Evolutionary conservation across 2,113 vertebrate genomes (phyloP), one percentile per base, ranked within the genome.

Genomic region (Orientallactaga bullata): DNA sequence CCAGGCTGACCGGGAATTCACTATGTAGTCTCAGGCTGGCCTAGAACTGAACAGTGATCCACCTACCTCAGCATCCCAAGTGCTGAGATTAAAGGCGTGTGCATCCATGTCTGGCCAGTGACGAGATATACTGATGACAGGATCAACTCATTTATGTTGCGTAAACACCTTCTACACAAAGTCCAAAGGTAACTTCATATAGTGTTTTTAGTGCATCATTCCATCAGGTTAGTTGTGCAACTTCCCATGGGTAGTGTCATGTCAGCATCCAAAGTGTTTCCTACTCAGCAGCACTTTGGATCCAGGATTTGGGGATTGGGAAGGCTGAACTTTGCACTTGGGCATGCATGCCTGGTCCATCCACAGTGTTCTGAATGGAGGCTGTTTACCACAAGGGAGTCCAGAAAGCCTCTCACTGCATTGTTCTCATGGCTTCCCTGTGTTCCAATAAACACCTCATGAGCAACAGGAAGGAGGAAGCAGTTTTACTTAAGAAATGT

Each of bases 401-500:
- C 24, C 13, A 58, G 69, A 37, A 51, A 26, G 28, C 42, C 66
- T 24, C 37, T 16, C 51, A 23, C 4, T 61, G 18, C 63, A 42
- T 3, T 26, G 2, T 68, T 39, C 71, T 63, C 7, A 72, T 18
- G 58, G 35, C 7, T 58, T 37, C 35, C 23, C 20, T 69, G 30
- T 24, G n/a, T 84, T 68, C 82, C 32, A 55, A 51, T 47, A 69
- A 55, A 51, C 6, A 15, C 51, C 30, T n/a, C 12, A 5, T 10
- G 60, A 88, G 39, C 11, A 89, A 58, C n/a, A 39, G 24, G 60
- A 35, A 23, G 42, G 55, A 65, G 35, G 26, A 66, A 81, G 66
- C 13, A 39, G 23, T 35, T 72, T 83, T 74, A 81, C 51, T 51
- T 90, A 65, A 94, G n/a, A n/a, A n/a, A n/a, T 88, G 18, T 37